phyloP scores from a whole-genome alignment of 2,797 vertebrate species.

The Crypturellus tataupa region DNA sequence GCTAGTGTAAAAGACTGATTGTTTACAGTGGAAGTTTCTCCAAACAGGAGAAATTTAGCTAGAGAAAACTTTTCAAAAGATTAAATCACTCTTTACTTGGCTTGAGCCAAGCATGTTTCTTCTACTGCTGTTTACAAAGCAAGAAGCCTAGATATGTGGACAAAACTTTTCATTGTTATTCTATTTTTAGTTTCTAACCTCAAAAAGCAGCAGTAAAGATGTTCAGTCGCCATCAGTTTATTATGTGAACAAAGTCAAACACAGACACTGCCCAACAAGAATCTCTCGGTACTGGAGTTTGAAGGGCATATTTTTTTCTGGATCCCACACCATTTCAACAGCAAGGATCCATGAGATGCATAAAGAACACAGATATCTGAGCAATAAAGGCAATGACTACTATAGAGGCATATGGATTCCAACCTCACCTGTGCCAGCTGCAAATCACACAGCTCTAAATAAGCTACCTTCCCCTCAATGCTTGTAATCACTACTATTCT shows the following conservation, averaged over 20 bases:
- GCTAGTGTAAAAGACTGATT: too few species aligned
- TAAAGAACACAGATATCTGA: neutral
- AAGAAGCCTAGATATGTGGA: neutral
- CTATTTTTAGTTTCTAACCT: constrained; percentile 15
- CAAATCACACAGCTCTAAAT: neutral
- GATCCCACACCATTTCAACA: neutral
- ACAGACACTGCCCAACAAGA: neutral
- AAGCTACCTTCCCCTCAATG: neutral
- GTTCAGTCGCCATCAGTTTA: constrained; percentile 1
- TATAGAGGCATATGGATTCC: neutral
- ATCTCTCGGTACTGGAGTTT: neutral
- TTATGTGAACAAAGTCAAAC: neutral
- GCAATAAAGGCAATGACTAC: neutral
- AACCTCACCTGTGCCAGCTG: neutral
- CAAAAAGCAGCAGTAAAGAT: constrained; percentile 40
- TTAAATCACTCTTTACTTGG: neutral
- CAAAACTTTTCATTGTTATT: neutral
- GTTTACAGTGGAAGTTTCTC: neutral
- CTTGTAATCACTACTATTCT: neutral
- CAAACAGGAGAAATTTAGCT: neutral
- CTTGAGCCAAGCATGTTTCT: neutral
- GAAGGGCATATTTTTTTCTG: constrained; percentile 39
- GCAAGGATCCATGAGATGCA: neutral
- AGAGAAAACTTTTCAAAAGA: neutral
- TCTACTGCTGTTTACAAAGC: neutral